These are phyloP conservation scores for Datnioides undecimradiatus DNA, from an alignment of 2,113 vertebrate species.

Conservation along the genomic window DNA sequence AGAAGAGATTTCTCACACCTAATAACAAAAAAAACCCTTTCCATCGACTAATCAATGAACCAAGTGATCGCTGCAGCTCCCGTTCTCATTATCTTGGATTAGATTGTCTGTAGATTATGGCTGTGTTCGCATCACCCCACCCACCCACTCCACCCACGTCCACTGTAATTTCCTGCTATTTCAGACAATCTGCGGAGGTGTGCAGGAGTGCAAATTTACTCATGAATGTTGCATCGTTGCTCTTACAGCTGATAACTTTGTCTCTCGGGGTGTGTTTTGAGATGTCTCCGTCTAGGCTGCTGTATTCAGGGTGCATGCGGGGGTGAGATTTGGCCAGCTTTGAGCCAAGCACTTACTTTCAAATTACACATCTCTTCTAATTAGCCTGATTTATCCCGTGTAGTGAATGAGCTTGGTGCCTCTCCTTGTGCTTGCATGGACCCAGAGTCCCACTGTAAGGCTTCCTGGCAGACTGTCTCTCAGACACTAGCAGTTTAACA, in stretches of 20 bases:
- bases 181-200: constrained; percentile 42
- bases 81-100: constrained; percentile 5
- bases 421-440: constrained; percentile 8
- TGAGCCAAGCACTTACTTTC: constrained; percentile 49
- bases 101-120: not conserved
- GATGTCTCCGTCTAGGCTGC: constrained; percentile 16
- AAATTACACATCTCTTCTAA: constrained; percentile 61
- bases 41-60: not conserved
- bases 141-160: constrained; percentile 17
- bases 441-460: constrained; percentile 41
- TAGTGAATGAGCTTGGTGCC: constrained; percentile 5
- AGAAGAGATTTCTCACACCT: not conserved
- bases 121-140: constrained; percentile 15
- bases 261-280: not conserved
- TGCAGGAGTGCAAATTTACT: constrained; percentile 40
- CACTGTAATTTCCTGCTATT: constrained; percentile 53
- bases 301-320: constrained; percentile 12
- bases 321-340: constrained; percentile 34
- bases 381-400: constrained; percentile 53
- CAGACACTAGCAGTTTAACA: constrained; percentile 59
- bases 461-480: constrained; percentile 66
- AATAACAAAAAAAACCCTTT: no score
- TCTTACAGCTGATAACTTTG: constrained; percentile 26
- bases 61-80: not conserved
- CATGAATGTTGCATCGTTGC: constrained; percentile 28